Conservation (phyloP, 1,140 invertebrate genomes). For the Euschistus heros region DNA sequence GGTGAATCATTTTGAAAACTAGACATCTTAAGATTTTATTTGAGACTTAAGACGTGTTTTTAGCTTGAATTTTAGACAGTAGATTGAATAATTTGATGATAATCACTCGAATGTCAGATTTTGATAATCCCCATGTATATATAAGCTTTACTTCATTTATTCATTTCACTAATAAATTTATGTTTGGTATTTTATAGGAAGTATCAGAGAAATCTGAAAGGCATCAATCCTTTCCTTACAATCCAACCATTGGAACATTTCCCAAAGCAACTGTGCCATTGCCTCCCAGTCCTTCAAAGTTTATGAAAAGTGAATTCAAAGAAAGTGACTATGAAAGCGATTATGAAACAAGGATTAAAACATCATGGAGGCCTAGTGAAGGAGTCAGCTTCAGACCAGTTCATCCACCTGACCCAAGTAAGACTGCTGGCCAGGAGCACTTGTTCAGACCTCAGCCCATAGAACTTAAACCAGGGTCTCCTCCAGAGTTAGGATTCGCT, state of each 20-base stretch:
- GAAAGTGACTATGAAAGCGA: slow-evolving; percentile 66
- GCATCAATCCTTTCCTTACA: slow-evolving; percentile 41
- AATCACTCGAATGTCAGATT: no score
- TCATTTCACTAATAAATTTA: neutral
- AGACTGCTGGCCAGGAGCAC: slow-evolving; percentile 37
- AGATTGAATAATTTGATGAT: no score
- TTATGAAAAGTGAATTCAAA: slow-evolving; percentile 55
- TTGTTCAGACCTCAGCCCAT: slow-evolving; percentile 38
- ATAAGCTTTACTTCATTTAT: no score
- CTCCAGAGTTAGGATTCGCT: slow-evolving; percentile 46
- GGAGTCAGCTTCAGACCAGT: slow-evolving; percentile 38
- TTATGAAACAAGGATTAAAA: slow-evolving; percentile 50
- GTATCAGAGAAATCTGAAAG: slow-evolving; percentile 30
- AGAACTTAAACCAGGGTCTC: slow-evolving; percentile 45
- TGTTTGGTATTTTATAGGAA: slow-evolving; percentile 36
- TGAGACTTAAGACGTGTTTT: no score
- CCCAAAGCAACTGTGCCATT: slow-evolving; percentile 26
- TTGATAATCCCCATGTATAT: no score
- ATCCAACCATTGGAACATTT: slow-evolving; percentile 30
- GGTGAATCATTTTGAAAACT: no score
- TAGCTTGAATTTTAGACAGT: no score
- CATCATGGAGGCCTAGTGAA: slow-evolving; percentile 41
- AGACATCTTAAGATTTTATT: no score
- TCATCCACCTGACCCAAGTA: neutral
- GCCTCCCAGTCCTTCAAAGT: slow-evolving; percentile 50